phyloP scores from a whole-genome alignment of 2,888 invertebrate species.

The Lacanobia wlatinum region DNA sequence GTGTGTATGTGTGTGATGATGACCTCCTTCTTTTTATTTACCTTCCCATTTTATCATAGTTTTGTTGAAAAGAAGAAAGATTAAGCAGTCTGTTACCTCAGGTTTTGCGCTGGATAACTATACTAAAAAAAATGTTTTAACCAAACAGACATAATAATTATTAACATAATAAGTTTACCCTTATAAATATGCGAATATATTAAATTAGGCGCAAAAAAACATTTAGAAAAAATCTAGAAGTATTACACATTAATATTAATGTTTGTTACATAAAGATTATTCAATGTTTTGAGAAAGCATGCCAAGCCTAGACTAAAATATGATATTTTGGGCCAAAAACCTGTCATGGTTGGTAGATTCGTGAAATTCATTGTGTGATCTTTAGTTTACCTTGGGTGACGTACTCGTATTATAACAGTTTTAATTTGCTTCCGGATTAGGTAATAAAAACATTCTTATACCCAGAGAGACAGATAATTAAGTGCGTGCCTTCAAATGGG shows the following conservation, averaged over 20 bases:
- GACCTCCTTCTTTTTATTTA: no score
- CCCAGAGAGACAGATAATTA: no score
- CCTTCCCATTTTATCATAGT: no score
- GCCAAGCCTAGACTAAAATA: neutral
- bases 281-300: conserved; percentile 47
- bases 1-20: no score
- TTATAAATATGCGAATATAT: conserved; percentile 5
- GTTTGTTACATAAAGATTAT: conserved; percentile 45
- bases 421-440: neutral
- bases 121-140: neutral
- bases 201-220: neutral
- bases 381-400: neutral
- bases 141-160: neutral
- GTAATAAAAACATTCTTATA: no score
- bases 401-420: neutral
- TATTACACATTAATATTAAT: conserved; percentile 33
- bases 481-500: no score
- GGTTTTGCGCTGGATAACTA: neutral
- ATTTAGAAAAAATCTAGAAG: neutral
- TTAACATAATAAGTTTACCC: no score
- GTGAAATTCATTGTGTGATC: neutral
- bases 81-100: no score
- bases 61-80: no score
- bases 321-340: neutral
- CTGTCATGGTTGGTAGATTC: neutral